A percentile compares a stretch with the other conserved stretches of the same genome.
These are phyloP conservation scores for Allenopithecus nigroviridis DNA, from an alignment of 2,797 vertebrate species.

Conservation along the genomic window DNA sequence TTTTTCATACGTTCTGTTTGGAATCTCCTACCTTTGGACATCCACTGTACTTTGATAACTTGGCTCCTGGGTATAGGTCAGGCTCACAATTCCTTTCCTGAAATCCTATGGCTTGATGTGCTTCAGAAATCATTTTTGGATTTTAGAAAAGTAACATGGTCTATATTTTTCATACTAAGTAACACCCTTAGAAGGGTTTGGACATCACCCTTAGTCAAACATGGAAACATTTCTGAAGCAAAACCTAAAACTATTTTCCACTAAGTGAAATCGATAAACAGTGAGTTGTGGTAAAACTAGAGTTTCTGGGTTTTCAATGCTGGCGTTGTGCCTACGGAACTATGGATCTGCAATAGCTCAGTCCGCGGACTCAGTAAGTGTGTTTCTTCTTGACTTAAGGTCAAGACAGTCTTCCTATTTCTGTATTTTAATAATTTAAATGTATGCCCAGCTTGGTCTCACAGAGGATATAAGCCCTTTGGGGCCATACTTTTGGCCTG, in stretches of 20 bases:
- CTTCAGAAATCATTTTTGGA: slow-evolving; percentile 16
- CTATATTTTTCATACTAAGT: not conserved
- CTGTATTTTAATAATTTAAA: not conserved
- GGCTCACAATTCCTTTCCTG: not conserved
- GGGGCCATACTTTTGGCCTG: not conserved
- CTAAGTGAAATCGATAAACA: not conserved
- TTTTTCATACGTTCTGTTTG: not conserved
- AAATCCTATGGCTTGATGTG: not conserved
- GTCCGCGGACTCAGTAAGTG: not conserved
- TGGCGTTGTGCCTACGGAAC: not conserved
- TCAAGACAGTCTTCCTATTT: not conserved
- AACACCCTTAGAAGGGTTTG: not conserved
- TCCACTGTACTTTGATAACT: not conserved
- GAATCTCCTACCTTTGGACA: not conserved
- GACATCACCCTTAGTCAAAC: not conserved
- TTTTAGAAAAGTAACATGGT: not conserved
- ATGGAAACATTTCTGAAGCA: not conserved
- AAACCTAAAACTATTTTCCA: not conserved
- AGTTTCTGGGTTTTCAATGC: not conserved
- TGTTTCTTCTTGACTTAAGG: not conserved
- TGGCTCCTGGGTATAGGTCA: not conserved
- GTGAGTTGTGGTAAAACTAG: not conserved
- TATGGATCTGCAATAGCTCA: not conserved
- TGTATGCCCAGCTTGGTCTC: not conserved
- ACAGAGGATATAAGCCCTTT: not conserved